phyloP scores from a whole-genome alignment of 2,113 vertebrate genomes.

The Myodes glareolus region DNA sequence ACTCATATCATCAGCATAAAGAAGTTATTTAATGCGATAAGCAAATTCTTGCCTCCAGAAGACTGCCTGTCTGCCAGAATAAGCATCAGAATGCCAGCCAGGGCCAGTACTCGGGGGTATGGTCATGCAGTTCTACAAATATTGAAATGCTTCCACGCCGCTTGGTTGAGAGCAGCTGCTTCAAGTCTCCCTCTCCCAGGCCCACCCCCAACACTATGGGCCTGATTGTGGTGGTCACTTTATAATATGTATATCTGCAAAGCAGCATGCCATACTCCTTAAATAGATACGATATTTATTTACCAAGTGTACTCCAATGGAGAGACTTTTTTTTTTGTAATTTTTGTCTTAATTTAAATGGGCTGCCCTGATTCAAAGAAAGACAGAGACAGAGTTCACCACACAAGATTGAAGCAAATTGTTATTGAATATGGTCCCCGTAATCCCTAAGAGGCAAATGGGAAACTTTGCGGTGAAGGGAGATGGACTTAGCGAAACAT shows the following conservation, averaged over 20 bases:
- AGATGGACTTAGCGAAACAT: not conserved
- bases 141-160: not conserved
- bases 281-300: not conserved
- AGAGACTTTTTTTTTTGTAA: not conserved
- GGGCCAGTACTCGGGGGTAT: not conserved
- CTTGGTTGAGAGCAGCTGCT: not conserved
- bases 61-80: conserved; percentile 11
- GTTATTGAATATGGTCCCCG: not conserved
- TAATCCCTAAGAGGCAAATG: not conserved
- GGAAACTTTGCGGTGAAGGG: not conserved
- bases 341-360: not conserved
- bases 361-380: not conserved
- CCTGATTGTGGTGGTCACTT: not conserved
- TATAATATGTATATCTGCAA: not conserved
- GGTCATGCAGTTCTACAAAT: conserved; percentile 18
- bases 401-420: not conserved
- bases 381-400: not conserved
- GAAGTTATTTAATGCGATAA: conserved; percentile 57
- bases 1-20: conserved; percentile 45
- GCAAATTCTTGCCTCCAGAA: conserved; percentile 61
- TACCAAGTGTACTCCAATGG: not conserved
- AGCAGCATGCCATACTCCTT: not conserved
- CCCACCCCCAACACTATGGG: not conserved
- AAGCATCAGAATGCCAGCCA: conserved; percentile 40
- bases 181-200: not conserved